phyloP scores from a whole-genome alignment of 2,888 invertebrate species.

The Oligia latruncula region DNA sequence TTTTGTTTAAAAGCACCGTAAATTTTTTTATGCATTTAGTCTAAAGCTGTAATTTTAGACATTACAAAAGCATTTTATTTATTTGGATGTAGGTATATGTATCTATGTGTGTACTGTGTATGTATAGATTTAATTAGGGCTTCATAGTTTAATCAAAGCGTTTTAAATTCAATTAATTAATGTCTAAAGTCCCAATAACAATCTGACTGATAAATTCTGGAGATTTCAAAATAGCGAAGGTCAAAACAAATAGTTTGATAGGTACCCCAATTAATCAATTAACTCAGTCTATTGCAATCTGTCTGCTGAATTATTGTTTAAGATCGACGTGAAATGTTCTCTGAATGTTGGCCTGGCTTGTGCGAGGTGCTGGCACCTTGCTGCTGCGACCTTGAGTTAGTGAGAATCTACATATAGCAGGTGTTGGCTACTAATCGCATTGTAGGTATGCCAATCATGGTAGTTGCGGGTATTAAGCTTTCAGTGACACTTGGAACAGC shows the following conservation, averaged over 20 bases:
- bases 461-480: background rate
- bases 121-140: background rate
- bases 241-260: slow-evolving; percentile 21
- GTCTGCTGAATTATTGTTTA: slow-evolving; percentile 21
- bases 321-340: slow-evolving; percentile 12
- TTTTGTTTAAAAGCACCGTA: background rate
- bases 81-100: background rate
- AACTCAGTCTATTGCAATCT: slow-evolving; percentile 25
- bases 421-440: background rate
- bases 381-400: background rate
- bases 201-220: slow-evolving; percentile 7
- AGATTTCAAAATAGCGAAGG: slow-evolving; percentile 8
- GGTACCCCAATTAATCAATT: slow-evolving; percentile 36
- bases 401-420: background rate
- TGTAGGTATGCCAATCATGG: background rate
- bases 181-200: background rate
- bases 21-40: background rate
- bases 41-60: background rate
- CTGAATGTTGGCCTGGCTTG: background rate
- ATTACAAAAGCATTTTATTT: background rate
- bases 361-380: background rate
- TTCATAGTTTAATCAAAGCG: background rate
- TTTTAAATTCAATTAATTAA: background rate
- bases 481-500: background rate
- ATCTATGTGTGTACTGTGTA: background rate